Base-by-base conservation (phyloP, 1,140 invertebrate species). In the Macrotrachela quadricornifera region DNA sequence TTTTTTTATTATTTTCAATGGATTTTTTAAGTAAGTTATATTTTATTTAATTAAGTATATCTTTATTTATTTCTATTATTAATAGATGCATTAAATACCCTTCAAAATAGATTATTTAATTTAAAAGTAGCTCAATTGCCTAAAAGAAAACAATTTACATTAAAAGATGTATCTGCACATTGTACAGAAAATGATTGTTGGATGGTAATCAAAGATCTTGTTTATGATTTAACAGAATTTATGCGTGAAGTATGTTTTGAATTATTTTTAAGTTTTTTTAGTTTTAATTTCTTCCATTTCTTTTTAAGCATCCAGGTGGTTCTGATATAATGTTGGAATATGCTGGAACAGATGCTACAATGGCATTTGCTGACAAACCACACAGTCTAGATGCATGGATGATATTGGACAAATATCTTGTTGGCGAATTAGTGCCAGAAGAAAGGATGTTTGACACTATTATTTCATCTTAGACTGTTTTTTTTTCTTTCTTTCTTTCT, bases 261-360 rank as follows among this genome's bases (percentile, higher is more conserved):
- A n/a, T n/a, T n/a, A n/a, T n/a, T n/a, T n/a, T n/a, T n/a, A n/a
- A n/a, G n/a, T n/a, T n/a, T n/a, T n/a, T n/a, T n/a, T n/a, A n/a
- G n/a, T n/a, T n/a, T n/a, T n/a, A n/a, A n/a, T 30, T 30, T 30
- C 8, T 4, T 30, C 21, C 3, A 30, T 4, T 30, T 30, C 21
- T 30, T 30, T 30, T 30, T 30, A 63, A 80, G 72, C 85, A 90
- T 71, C 84, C 85, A 0, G 85, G 85, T 36, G 85, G 85, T 6
- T 73, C 75, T 2, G 84, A 88, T 30, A 74, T 88, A 1, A 74
- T 90, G 40, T 60, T 85, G 56, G 85, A 90, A 60, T 77, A 85
- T 62, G 83, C 82, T 0, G 86, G 86, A 1, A 72, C 79, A 8
- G 86, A 91, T 65, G 83, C 51, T 9, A 53, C 51, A 0, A 53